A percentile compares a stretch with the other conserved stretches of the same genome.
These are phyloP conservation scores for Ceraclea dissimilis DNA, from an alignment of 2,888 invertebrate species.

Conservation along the genomic window DNA sequence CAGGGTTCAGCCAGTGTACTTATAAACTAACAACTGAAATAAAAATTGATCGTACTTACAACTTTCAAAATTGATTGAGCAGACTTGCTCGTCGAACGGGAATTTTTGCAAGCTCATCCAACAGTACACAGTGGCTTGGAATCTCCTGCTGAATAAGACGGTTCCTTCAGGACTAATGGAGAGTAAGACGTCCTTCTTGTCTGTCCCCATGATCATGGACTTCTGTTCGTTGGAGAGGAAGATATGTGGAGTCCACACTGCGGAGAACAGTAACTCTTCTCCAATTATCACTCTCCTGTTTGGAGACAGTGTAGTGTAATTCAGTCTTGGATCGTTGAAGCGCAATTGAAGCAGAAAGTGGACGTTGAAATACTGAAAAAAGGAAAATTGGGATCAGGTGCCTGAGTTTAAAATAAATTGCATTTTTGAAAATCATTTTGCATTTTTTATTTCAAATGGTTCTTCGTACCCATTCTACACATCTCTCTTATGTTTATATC, in stretches of 20 bases:
- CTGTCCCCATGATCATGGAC: constrained; percentile 71
- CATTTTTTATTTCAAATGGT: no score
- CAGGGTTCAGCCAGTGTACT: no score
- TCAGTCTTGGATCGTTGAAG: constrained; percentile 67
- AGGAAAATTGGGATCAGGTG: constrained; percentile 26
- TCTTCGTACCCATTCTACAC: no score
- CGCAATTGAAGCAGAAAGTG: constrained; percentile 73
- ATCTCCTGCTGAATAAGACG: constrained; percentile 68
- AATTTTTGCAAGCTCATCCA: constrained; percentile 82
- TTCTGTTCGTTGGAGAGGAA: constrained; percentile 73
- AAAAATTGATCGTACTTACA: constrained; percentile 60
- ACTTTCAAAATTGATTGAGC: constrained; percentile 71
- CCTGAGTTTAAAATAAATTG: not conserved
- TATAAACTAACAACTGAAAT: no score
- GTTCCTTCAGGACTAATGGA: constrained; percentile 76
- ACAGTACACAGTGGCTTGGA: constrained; percentile 76
- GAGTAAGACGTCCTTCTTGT: constrained; percentile 68
- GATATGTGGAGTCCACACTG: constrained; percentile 77
- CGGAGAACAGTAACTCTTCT: constrained; percentile 54
- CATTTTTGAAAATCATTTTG: no score
- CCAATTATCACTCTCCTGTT: constrained; percentile 61
- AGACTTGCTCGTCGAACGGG: constrained; percentile 79
- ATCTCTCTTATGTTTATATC: no score
- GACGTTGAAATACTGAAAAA: constrained; percentile 72
- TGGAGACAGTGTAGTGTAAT: constrained; percentile 60